Base-by-base conservation (phyloP, 2,113 vertebrate species). In the Pteruthius melanotis region DNA sequence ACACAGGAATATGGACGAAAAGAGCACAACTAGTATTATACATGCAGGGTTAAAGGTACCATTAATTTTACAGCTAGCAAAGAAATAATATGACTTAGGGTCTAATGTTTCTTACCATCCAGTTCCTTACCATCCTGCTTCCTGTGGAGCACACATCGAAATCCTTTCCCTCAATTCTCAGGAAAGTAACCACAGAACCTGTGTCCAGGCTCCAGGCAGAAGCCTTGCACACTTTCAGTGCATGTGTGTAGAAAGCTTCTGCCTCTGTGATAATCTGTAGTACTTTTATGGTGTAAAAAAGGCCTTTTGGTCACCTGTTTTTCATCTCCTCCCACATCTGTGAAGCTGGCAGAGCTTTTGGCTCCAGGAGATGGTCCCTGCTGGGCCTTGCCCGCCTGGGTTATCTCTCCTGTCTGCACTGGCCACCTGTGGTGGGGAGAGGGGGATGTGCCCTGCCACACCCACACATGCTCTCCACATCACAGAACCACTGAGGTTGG, bases 131-230 rank as follows among this genome's bases (percentile, higher is more conserved):
- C n/a, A n/a, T n/a, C n/a, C n/a, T n/a, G n/a, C n/a, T n/a, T n/a
- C n/a, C n/a, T n/a, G n/a, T 37, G n/a, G n/a, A 37, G 13, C 57
- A 37, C 23, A 37, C 57, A 26, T 35, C 2, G 4, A 35, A 59
- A 35, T 35, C 57, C 57, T 37, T 60, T 37, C 57, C 23, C 57
- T 26, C n/a, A 26, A 5, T 60, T 37, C n/a, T 23, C n/a, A 16
- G n/a, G n/a, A 60, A 37, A 37, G 57, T 37, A 26, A 37, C n/a
- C 2, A 0, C 1, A 3, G 57, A 37, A 26, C 7, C n/a, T 26
- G 57, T 1, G 4, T 37, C 57, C 57, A 35, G n/a, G 35, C 13
- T 24, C n/a, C 57, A 17, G 57, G 57, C 15, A 59, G 57, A 37
- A 35, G n/a, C 11, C 57, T 59, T 35, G 57, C 57, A 59, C 23